Conservation (phyloP, 2,797 vertebrate genomes). For the Carduelis carduelis region DNA sequence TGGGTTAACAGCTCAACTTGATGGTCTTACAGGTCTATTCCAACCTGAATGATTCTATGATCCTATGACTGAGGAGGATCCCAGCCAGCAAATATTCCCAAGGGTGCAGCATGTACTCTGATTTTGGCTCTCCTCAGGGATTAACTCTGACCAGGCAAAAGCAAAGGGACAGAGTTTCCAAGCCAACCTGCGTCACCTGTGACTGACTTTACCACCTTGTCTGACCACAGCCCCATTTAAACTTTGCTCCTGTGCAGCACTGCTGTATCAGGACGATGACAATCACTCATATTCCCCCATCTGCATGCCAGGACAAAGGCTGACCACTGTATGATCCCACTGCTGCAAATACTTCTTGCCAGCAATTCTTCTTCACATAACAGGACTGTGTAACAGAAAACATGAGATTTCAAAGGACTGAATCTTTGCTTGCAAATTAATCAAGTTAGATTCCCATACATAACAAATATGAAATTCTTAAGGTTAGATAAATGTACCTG, state of each 20-base stretch:
- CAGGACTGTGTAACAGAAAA: not conserved
- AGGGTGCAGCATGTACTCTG: fast-evolving
- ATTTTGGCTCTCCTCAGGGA: not conserved
- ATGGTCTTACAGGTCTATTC: not conserved
- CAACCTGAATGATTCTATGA: not conserved
- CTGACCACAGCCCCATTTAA: not conserved
- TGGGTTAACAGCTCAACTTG: not conserved
- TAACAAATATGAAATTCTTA: not conserved
- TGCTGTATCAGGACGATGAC: not conserved
- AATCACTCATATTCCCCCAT: not conserved
- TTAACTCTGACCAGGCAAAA: not conserved
- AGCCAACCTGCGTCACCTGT: not conserved
- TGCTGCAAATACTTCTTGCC: not conserved
- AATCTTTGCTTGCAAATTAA: not conserved
- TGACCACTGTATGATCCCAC: not conserved
- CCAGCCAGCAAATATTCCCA: not conserved
- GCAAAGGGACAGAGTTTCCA: not conserved
- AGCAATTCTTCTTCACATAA: not conserved
- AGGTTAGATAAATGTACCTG: not conserved
- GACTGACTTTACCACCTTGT: not conserved
- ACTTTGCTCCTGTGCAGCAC: not conserved
- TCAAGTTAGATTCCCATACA: not conserved
- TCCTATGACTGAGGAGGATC: not conserved
- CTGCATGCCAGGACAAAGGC: not conserved
- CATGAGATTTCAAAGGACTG: not conserved